These are phyloP conservation scores for Buathra laborator DNA, from an alignment of 2,888 invertebrate species.

Conservation along the genomic window DNA sequence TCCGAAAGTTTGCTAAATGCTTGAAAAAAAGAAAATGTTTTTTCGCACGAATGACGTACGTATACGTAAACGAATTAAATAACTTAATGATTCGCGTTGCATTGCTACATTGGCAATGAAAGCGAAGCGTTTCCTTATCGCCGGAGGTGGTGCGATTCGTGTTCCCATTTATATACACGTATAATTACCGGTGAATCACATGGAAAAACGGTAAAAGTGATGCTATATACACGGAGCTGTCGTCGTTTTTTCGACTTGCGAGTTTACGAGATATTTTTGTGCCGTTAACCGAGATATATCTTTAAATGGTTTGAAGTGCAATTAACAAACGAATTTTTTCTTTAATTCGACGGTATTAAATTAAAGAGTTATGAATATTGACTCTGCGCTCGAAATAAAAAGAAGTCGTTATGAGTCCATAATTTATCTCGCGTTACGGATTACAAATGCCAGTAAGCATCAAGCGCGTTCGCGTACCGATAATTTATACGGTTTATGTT, in stretches of 20 bases:
- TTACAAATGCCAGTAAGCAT: constrained; percentile 9
- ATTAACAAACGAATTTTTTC: constrained; percentile 27
- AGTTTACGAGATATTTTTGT: constrained; percentile 1
- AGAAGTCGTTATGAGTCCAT: constrained; percentile 1
- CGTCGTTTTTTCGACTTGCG: not conserved
- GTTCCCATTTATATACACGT: constrained; percentile 23
- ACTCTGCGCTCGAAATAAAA: constrained; percentile 24
- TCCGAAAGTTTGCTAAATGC: constrained; percentile 20
- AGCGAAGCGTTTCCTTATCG: constrained; percentile 47
- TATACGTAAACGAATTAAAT: constrained; percentile 19
- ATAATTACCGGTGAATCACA: constrained; percentile 43
- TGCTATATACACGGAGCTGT: not conserved
- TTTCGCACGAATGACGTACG: constrained; percentile 28
- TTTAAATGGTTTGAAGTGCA: constrained; percentile 9
- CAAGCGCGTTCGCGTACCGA: not conserved
- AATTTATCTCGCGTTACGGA: constrained; percentile 19
- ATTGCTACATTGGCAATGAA: constrained; percentile 29
- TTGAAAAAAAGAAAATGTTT: constrained; percentile 7
- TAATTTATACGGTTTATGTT: constrained; percentile 24
- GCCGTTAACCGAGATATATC: constrained; percentile 13
- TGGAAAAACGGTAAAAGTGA: constrained; percentile 27
- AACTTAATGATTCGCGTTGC: not conserved
- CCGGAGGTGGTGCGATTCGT: constrained; percentile 7
- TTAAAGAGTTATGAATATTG: constrained; percentile 48
- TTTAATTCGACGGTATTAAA: constrained; percentile 25